Conservation (phyloP, 2,888 invertebrate species). For the Muscina levida region DNA sequence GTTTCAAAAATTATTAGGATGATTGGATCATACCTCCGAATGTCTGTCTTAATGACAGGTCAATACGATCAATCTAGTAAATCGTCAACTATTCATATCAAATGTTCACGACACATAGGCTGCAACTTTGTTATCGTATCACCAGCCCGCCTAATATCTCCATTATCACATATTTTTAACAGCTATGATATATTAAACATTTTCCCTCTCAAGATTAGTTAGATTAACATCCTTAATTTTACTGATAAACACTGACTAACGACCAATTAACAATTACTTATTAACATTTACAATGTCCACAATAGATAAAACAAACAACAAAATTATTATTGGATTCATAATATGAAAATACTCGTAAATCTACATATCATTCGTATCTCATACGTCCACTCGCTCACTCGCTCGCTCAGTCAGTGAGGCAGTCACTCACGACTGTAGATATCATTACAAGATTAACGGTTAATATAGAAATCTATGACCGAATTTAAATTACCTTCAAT, state of each 20-base stretch:
- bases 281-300: not conserved
- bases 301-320: not conserved
- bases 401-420: too few relatives aligned
- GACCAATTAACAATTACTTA: slow-evolving; percentile 5
- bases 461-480: slow-evolving; percentile 44
- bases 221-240: not conserved
- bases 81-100: too few relatives aligned
- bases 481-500: slow-evolving; percentile 53
- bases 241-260: slow-evolving; percentile 21
- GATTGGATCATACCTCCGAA: too few relatives aligned
- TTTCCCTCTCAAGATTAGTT: too few relatives aligned
- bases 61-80: too few relatives aligned
- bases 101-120: too few relatives aligned
- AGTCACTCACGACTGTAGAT: slow-evolving; percentile 33
- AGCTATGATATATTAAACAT: too few relatives aligned
- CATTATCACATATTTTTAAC: too few relatives aligned
- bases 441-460: slow-evolving; percentile 35
- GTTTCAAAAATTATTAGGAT: too few relatives aligned
- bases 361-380: slow-evolving; percentile 2
- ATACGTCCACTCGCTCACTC: not conserved
- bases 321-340: not conserved
- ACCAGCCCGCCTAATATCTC: too few relatives aligned
- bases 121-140: too few relatives aligned
- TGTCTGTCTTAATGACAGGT: too few relatives aligned
- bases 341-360: not conserved